Conservation (phyloP, 2,888 invertebrate species). For the Terebella lapidaria region DNA sequence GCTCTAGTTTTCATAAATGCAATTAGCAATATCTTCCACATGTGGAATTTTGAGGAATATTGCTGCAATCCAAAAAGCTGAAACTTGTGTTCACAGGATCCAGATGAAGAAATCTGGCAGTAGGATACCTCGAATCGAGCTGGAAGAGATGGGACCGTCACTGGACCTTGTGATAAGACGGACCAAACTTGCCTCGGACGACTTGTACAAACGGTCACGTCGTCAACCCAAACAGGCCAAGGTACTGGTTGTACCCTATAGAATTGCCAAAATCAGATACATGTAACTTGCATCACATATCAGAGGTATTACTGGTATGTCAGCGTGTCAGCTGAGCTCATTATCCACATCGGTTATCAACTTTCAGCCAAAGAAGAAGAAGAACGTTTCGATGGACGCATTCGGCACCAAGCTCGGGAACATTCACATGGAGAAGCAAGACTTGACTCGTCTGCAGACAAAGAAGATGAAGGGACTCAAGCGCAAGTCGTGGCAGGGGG, state of each 20-base stretch:
- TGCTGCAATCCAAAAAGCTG: too few species aligned
- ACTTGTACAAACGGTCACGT: conserved; percentile 59
- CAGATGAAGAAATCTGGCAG: conserved; percentile 85
- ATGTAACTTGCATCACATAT: not conserved
- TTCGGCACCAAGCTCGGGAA: conserved; percentile 87
- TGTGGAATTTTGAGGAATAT: too few species aligned
- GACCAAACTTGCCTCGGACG: conserved; percentile 81
- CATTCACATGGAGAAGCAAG: conserved; percentile 87
- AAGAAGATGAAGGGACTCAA: conserved; percentile 53
- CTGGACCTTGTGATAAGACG: conserved; percentile 81
- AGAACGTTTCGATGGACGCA: conserved; percentile 81
- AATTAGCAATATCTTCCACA: too few species aligned
- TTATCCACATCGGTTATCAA: not conserved
- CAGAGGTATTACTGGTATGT: not conserved
- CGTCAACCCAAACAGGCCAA: conserved; percentile 47
- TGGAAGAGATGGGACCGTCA: conserved; percentile 90
- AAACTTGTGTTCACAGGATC: not conserved
- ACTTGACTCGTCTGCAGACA: conserved; percentile 77
- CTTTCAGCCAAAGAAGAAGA: conserved; percentile 71
- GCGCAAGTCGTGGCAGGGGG: conserved; percentile 8
- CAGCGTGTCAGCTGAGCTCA: not conserved
- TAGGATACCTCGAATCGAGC: conserved; percentile 81
- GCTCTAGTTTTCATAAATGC: too few species aligned
- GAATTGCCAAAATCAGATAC: not conserved
- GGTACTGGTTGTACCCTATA: conserved; percentile 30